Base-by-base conservation (phyloP, 2,888 invertebrate genomes). In the Lochmaea capreae region DNA sequence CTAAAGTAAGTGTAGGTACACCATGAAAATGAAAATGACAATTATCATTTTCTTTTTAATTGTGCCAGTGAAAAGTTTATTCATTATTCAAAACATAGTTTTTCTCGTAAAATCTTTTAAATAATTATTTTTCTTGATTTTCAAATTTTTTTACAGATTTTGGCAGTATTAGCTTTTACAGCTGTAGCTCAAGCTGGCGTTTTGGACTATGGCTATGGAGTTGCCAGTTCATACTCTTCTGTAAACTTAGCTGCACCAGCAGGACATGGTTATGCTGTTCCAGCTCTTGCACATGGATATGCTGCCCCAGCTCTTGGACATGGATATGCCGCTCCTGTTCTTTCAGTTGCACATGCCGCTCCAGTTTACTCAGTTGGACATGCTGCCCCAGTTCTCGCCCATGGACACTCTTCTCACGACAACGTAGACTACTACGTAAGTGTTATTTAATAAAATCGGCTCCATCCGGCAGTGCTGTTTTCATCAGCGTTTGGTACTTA, bases 371-470 rank as follows among this genome's bases (percentile, higher is more conserved):
- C 52, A 33, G 67, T 62, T 62, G 61, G 67, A n/a, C 63, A 72
- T 70, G 42, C 77, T 12, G 76, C 74, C 22, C 70, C 77, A n/a
- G 71, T 73, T n/a, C 71, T 72, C 11, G 67, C 68, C 49, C 42
- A 79, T 78, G 1, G 89, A 89, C 18, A 89, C 91, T 69, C 90
- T 91, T 79, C 90, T 33, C 59, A 59, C 0, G 26, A 59, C 33
- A 33, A 90, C 80, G 90, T 91, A 22, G 92, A 92, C 83, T 92
- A 92, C 84, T 91, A 91, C 86, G 92, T 92, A 84, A 90, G 91
- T 88, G 9, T 65, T 16, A n/a, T 43, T 22, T 22, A 22, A 22
- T 3, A 22, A 22, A 22, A 2, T n/a, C n/a, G n/a, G n/a, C n/a
- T 22, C 22, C 3, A 2, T 22, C 22, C 22, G 22, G 22, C 1